Evolutionary conservation across 2,797 vertebrate genomes (phyloP), one percentile per base, ranked within the genome.

Genomic region (Anguilla obscura): DNA sequence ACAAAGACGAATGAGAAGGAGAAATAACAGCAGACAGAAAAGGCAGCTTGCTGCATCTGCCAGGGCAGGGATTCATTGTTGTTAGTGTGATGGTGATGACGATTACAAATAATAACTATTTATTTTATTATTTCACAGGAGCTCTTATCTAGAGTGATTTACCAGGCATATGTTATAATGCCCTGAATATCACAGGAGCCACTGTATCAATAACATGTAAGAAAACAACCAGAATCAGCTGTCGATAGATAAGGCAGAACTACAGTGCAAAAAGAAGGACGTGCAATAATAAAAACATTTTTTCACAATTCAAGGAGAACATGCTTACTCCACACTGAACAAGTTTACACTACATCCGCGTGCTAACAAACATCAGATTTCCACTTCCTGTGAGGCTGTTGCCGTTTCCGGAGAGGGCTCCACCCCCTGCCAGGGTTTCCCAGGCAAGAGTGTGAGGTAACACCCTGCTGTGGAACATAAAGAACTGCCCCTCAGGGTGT

Each of bases 401-500:
- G 74, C 85, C 52, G 30, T n/a, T 88, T 86, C 63, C 86, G 27
- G 58, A 24, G 45, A 56, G 85, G 69, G 82, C 63, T 71, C 45
- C 56, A 69, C 48, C 52, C 56, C 36, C 63, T 60, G 21, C 52
- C 7, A n/a, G 40, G 60, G 36, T 58, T 36, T 58, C 84, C 33
- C 84, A 79, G 83, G 50, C 50, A 63, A 91, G 87, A 89, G 89
- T 91, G 89, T 50, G 36, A 87, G 33, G 88, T 84, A 89, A 90
- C 87, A 89, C 91, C 89, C 63, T 92, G 88, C 92, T 92, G 90
- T 90, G 89, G 90, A 90, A 89, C 91, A 91, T 83, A 87, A 94
- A 86, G 92, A 90, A 94, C 90, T 89, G 88, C 93, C 94, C 91
- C 88, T 89, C 93, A 91, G 93, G 92, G 91, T 88, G 90, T 93